These are phyloP conservation scores for Ciconia maguari DNA, from an alignment of 2,113 vertebrate genomes.

Conservation along the genomic window DNA sequence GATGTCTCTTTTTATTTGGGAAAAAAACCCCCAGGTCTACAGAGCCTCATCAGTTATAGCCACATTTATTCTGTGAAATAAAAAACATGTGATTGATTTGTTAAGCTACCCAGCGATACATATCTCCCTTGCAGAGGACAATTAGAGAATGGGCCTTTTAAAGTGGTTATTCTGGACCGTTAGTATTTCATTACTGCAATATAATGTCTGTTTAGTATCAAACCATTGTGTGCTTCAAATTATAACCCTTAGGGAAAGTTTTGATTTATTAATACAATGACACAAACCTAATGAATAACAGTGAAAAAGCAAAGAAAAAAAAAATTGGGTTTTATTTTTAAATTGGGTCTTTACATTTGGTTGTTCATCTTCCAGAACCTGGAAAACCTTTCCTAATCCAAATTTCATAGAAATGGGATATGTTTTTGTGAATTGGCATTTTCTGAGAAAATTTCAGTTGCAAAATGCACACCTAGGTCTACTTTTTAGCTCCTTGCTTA, in stretches of 20 bases:
- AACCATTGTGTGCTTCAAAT: background rate
- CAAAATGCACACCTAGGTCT: background rate
- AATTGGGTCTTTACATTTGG: background rate
- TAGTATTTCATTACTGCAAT: background rate
- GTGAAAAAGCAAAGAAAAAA: background rate
- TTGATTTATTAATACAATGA: background rate
- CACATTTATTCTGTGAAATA: background rate
- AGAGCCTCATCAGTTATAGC: background rate
- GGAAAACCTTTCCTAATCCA: background rate
- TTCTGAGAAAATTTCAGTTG: background rate
- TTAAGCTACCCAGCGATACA: background rate
- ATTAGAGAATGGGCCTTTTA: background rate
- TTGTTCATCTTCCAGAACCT: background rate
- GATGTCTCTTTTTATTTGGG: background rate
- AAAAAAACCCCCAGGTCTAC: background rate
- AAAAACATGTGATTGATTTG: background rate
- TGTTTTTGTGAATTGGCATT: background rate
- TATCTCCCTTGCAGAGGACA: background rate
- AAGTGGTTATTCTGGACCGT: background rate
- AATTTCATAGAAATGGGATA: background rate
- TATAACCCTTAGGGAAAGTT: background rate
- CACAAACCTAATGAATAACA: background rate
- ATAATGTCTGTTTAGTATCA: background rate
- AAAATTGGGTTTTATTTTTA: background rate
- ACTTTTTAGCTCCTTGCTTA: background rate